These are phyloP conservation scores for Paedocypris sp. DNA, from an alignment of 2,113 vertebrate species.

Conservation along the genomic window DNA sequence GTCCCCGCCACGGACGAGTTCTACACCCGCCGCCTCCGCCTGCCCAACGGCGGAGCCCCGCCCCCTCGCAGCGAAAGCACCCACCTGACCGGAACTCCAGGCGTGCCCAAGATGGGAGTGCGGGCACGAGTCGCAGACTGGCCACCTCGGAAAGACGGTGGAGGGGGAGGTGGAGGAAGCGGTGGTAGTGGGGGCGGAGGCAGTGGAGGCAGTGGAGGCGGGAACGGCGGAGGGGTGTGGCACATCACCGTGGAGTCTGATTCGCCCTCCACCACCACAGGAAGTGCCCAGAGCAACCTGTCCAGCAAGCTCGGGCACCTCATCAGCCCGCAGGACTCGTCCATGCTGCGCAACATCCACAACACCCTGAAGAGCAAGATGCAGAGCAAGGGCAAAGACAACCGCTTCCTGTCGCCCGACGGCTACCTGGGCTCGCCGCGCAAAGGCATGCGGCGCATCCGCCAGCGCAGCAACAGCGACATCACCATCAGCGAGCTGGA, in stretches of 20 bases:
- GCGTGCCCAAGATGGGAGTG: constrained; percentile 98
- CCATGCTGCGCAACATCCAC: constrained; percentile 93
- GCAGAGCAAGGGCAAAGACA: constrained; percentile 80
- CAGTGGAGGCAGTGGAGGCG: constrained; percentile 57
- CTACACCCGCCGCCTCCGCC: constrained; percentile 87
- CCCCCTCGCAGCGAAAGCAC: constrained; percentile 88
- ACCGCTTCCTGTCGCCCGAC: constrained; percentile 88
- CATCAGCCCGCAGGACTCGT: constrained; percentile 87
- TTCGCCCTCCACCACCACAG: constrained; percentile 68
- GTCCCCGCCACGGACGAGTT: constrained; percentile 85
- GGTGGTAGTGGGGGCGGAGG: constrained; percentile 69
- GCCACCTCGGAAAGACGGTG: constrained; percentile 89
- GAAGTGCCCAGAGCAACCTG: constrained; percentile 61
- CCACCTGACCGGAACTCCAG: constrained; percentile 84
- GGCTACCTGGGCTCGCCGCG: constrained; percentile 88
- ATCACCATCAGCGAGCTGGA: constrained; percentile 97
- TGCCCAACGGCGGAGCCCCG: constrained; percentile 88
- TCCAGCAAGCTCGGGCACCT: constrained; percentile 81
- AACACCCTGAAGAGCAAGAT: constrained; percentile 90
- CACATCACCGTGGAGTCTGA: constrained; percentile 68
- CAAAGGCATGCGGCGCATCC: constrained; percentile 88
- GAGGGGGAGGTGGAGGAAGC: constrained; percentile 51
- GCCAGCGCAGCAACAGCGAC: constrained; percentile 95
- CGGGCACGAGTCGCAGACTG: constrained; percentile 94
- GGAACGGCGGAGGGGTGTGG: constrained; percentile 61